Base-by-base conservation (phyloP, 2,888 invertebrate species). In the Lepidonotus clava region DNA sequence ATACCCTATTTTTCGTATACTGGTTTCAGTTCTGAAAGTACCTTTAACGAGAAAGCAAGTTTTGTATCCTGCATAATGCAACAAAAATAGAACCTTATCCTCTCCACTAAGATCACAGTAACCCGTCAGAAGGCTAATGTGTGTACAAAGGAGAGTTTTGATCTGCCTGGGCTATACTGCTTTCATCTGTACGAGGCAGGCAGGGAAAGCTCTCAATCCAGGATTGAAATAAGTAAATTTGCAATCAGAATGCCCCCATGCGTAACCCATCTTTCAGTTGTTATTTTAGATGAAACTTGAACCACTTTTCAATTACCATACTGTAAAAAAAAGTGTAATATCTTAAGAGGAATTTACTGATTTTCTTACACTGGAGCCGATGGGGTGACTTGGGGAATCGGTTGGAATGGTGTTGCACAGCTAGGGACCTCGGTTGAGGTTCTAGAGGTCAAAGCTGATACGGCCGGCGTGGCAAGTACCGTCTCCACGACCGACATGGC, bases 391-490 rank as follows among this genome's bases (percentile, higher is more conserved):
- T 67, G 77, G 8, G 76, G 86, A 18, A 86, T 34, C 18, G 86
- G 76, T 38, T 86, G 86, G 56, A 53, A 40, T 18, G 86, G 86
- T 11, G 86, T 86, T 32, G 41, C 46, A 46, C 8, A 46, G 21
- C 32, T 51, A 21, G 28, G 46, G 11, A 32, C 24, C 28, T 28
- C 34, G 36, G 83, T 40, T 4, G 67, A 5, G 53, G 86, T 67
- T n/a, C 67, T n/a, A 24, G 84, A 56, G 56, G 61, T 21, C 61
- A 76, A 41, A 24, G 41, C 28, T 67, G 21, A 87, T 8, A 40
- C 56, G 71, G 46, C 84, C 14, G 32, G 66, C 38, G 84, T 87
- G 84, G 38, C 85, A 86, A 77, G 56, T 41, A 41, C 91, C 90
- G 18, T 90, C 41, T 51, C 86, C 38, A 76, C 51, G 11, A 71